Base-by-base conservation (phyloP, 1,140 invertebrate species). In the Laupala kohalensis region DNA sequence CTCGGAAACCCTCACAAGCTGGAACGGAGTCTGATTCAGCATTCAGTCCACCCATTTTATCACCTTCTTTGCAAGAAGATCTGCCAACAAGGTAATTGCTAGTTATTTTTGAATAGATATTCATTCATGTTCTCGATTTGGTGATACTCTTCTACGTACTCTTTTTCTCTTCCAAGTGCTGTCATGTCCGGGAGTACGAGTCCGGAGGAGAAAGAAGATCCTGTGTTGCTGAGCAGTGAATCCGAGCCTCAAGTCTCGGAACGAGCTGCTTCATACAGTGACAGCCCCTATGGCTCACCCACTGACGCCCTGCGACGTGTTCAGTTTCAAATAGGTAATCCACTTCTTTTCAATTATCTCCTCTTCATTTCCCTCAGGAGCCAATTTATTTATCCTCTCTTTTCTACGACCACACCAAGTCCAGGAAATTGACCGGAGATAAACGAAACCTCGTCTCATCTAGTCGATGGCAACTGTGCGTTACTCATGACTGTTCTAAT, bases 231-330 rank as follows among this genome's bases (percentile, higher is more conserved):
- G 6, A 78, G 75, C 73, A 80, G 75, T 71, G 83, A 82, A 73
- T 80, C 76, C 71, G 83, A 83, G 67, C 81, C 83, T 0, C 81
- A 77, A 12, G 74, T 82, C 23, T 84, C 82, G 0, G 83, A 83
- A 53, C 77, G 81, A 73, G 82, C 82, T 0, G 81, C 81, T 65
- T 79, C 78, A 53, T 79, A 77, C 69, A 75, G 76, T 69, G 78
- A 71, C 69, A 79, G 76, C 64, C 74, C 79, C 0, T 70, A 23
- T 28, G 72, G 72, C 12, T 70, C 72, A 12, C 72, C 72, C 3
- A 74, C 76, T 0, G 68, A 79, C 0, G 80, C 78, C 4, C 81
- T 80, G 72, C 80, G 81, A 0, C 75, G 81, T 62, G 83, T 84
- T 0, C 83, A 84, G 72, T 84, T 83, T 71, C 79, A 84, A 27